phyloP scores from a whole-genome alignment of 2,888 invertebrate species.

The Plemyria rubiginata region DNA sequence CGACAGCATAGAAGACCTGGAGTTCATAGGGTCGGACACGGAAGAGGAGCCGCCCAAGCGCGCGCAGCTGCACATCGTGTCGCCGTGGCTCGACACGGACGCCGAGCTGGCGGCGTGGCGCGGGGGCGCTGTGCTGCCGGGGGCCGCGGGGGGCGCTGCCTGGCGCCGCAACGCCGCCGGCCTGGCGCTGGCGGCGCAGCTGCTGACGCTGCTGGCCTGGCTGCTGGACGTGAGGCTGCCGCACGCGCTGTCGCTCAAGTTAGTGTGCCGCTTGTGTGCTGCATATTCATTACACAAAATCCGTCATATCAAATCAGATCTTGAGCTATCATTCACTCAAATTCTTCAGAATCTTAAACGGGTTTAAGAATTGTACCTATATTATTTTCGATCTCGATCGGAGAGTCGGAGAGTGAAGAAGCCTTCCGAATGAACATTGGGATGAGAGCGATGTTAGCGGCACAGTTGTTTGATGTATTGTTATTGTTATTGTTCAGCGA shows the following conservation, averaged over 20 bases:
- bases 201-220: conserved; percentile 92
- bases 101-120: conserved; percentile 93
- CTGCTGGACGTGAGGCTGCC: conserved; percentile 93
- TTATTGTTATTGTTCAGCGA: conserved; percentile 84
- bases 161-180: conserved; percentile 87
- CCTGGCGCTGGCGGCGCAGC: conserved; percentile 93
- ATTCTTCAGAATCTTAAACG: too few species aligned
- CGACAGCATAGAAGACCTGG: conserved; percentile 92
- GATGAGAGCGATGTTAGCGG: too few species aligned
- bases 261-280: conserved; percentile 6
- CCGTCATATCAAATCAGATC: too few species aligned
- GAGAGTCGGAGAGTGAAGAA: not conserved
- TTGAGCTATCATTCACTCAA: too few species aligned
- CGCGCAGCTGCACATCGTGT: conserved; percentile 89
- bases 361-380: too few species aligned
- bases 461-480: too few species aligned
- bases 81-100: conserved; percentile 89
- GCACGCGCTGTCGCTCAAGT: conserved; percentile 67
- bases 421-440: too few species aligned
- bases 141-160: conserved; percentile 19
- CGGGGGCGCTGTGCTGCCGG: conserved; percentile 42
- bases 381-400: too few species aligned
- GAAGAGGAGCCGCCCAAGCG: conserved; percentile 88
- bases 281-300: too few species aligned
- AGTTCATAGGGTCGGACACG: conserved; percentile 85